Evolutionary conservation across 2,888 invertebrate genomes (phyloP).

Genomic region (Brachyopa scutellaris): DNA sequence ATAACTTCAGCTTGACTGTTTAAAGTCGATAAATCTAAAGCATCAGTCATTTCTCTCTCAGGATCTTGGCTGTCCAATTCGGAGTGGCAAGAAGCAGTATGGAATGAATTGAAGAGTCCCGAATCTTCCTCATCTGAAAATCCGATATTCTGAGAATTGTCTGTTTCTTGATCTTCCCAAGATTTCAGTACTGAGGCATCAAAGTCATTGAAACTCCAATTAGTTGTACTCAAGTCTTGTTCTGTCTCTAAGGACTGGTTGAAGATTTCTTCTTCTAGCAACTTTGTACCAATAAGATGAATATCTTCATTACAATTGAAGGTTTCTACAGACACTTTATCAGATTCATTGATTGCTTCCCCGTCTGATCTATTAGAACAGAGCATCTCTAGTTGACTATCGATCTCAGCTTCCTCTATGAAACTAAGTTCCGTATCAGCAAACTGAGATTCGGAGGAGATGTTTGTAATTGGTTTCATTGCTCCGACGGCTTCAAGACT

Average conservation of each 20-base stretch:
- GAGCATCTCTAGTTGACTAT: too few relatives aligned
- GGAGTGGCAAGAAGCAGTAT: neutral
- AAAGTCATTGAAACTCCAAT: neutral
- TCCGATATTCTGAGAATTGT: neutral
- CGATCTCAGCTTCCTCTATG: neutral
- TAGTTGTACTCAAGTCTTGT: neutral
- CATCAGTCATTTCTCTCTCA: too few relatives aligned
- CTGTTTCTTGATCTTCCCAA: neutral
- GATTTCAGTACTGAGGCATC: neutral
- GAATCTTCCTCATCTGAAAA: slow-evolving; percentile 6
- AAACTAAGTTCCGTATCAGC: neutral
- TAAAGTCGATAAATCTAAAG: too few relatives aligned
- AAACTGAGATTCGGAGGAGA: neutral
- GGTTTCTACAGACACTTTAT: too few relatives aligned
- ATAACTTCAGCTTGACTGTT: neutral
- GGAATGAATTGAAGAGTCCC: neutral
- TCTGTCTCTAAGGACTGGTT: neutral
- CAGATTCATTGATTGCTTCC: too few relatives aligned
- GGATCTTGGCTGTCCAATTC: neutral
- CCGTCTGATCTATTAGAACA: too few relatives aligned
- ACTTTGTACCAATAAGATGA: too few relatives aligned
- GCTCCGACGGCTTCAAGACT: neutral
- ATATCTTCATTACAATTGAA: too few relatives aligned
- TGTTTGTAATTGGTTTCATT: too few relatives aligned
- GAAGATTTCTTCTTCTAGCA: neutral